Evolutionary conservation across 2,113 vertebrate species (phyloP).

Genomic region (Calyptommatus sinebrachiatus): DNA sequence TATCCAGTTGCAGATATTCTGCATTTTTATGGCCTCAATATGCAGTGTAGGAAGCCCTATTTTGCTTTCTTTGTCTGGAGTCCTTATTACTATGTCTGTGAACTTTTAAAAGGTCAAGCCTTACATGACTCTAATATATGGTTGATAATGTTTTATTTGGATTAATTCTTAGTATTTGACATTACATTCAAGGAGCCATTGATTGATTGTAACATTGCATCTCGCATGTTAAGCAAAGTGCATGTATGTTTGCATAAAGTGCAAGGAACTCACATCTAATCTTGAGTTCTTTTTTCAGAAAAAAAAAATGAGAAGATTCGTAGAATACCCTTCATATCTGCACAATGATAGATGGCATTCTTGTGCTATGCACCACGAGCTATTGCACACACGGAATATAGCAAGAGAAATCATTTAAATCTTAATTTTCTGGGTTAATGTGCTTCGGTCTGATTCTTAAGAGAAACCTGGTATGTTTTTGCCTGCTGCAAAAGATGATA

Average conservation of each 20-base stretch:
- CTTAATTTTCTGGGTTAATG: conserved; percentile 28
- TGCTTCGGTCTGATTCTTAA: background rate
- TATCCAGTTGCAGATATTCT: no score
- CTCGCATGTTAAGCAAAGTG: background rate
- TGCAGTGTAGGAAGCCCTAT: no score
- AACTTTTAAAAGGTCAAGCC: background rate
- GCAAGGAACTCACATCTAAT: background rate
- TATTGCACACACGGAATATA: conserved; percentile 12
- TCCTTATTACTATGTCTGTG: background rate
- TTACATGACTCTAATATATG: background rate
- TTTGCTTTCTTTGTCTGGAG: background rate
- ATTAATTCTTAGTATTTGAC: background rate
- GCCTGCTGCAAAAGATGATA: background rate
- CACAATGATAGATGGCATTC: conserved; percentile 44
- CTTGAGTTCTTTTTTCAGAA: background rate
- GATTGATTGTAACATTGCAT: background rate
- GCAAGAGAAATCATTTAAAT: conserved; percentile 11
- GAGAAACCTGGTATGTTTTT: conserved; percentile 24
- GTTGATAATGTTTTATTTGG: background rate
- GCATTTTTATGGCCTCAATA: no score
- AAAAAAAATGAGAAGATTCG: background rate
- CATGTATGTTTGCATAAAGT: no score
- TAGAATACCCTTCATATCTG: conserved; percentile 21
- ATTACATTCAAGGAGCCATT: no score
- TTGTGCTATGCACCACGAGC: conserved; percentile 36